Evolutionary conservation across 2,888 invertebrate species (phyloP).

Genomic region (Brachypalpus laphriformis): DNA sequence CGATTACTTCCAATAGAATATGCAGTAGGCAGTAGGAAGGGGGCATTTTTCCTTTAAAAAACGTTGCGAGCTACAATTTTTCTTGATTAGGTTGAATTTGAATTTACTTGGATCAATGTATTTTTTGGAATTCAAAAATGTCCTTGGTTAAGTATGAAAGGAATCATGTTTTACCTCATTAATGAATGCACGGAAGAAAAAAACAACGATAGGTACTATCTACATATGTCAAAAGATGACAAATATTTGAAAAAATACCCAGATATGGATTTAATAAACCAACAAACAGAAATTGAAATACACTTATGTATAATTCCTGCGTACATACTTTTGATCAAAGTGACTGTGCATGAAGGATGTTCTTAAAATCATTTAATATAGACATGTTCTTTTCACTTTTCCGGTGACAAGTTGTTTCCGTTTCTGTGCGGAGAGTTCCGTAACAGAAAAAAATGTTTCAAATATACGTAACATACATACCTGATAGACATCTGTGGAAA

Average conservation of each 20-base stretch:
- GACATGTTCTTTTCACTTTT: too few relatives aligned
- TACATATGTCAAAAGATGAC: not conserved
- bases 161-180: not conserved
- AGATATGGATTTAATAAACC: not conserved
- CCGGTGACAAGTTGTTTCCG: too few relatives aligned
- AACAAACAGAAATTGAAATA: not conserved
- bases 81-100: not conserved
- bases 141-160: not conserved
- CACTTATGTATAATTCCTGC: not conserved
- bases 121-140: not conserved
- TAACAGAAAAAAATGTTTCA: too few relatives aligned
- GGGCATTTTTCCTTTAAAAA: not conserved
- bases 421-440: too few relatives aligned
- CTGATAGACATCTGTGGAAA: too few relatives aligned
- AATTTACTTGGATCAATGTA: not conserved
- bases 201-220: not conserved
- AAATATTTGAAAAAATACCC: not conserved
- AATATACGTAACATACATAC: too few relatives aligned
- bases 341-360: not conserved
- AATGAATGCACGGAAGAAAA: not conserved
- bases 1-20: conserved; percentile 7
- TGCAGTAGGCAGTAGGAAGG: not conserved
- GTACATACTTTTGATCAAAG: not conserved
- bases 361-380: not conserved
- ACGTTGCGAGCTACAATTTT: not conserved